Conservation (phyloP, 1,140 invertebrate genomes). For the Macrobrachium nipponense region DNA sequence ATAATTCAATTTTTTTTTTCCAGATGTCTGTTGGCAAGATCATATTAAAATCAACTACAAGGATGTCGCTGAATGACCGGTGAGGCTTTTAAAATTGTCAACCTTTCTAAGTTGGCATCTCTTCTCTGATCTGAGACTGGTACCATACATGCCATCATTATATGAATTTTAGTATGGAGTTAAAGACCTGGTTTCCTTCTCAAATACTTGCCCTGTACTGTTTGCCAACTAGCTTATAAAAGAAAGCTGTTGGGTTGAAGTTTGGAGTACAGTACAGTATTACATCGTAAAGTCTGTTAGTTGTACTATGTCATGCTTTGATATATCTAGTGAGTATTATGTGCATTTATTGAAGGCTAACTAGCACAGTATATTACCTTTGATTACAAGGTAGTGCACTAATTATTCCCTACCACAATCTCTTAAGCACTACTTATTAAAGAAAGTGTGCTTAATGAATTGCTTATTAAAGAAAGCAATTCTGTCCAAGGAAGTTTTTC, state of each 20-base stretch:
- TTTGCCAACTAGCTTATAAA: conserved; percentile 43
- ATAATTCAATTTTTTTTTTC: background rate
- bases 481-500: background rate
- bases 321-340: background rate
- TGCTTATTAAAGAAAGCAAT: background rate
- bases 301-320: background rate
- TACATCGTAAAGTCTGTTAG: too few species aligned
- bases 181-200: background rate
- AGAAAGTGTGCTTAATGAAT: conserved; percentile 49
- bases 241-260: conserved; percentile 40
- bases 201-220: conserved; percentile 13
- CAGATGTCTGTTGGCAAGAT: conserved; percentile 59
- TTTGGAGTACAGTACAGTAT: background rate
- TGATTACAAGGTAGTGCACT: too few species aligned
- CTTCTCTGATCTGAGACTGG: conserved; percentile 1
- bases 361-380: too few species aligned
- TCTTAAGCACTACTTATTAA: conserved; percentile 50
- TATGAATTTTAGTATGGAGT: too few species aligned
- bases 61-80: conserved; percentile 60
- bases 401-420: too few species aligned
- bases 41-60: conserved; percentile 52
- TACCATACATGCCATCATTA: background rate
- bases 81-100: conserved; percentile 38
- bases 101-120: conserved; percentile 26
- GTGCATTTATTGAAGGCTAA: background rate